Conservation (phyloP, 2,888 invertebrate species). For the Digitonthophagus gazella region DNA sequence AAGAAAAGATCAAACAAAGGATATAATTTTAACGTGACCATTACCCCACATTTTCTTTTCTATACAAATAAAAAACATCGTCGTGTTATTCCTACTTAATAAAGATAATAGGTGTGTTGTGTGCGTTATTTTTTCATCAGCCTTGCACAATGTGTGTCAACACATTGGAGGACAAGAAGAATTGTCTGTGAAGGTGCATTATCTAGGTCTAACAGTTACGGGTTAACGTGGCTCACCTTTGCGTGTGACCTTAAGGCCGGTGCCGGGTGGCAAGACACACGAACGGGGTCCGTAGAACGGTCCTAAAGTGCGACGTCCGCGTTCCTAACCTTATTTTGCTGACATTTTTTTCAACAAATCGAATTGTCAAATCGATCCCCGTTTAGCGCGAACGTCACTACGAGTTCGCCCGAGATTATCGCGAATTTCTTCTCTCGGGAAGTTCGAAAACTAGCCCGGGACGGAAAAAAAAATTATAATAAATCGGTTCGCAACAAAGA, state of each 20-base stretch:
- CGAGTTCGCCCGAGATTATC: background rate
- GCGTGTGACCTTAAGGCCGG: slow-evolving; percentile 39
- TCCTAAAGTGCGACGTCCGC: background rate
- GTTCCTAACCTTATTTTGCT: slow-evolving; percentile 27
- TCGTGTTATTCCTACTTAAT: background rate
- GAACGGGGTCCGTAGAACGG: too few relatives aligned
- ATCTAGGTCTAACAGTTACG: slow-evolving; percentile 28
- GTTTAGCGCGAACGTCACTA: slow-evolving; percentile 19
- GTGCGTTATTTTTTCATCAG: background rate
- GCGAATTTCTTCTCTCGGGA: too few relatives aligned
- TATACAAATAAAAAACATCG: too few relatives aligned
- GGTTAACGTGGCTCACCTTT: slow-evolving; percentile 37
- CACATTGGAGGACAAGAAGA: slow-evolving; percentile 17
- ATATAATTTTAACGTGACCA: background rate
- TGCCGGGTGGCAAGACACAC: slow-evolving; percentile 30
- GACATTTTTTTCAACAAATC: slow-evolving; percentile 24
- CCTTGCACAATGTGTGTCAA: slow-evolving; percentile 24
- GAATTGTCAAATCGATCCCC: slow-evolving; percentile 25
- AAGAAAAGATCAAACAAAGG: background rate
- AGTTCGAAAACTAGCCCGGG: background rate
- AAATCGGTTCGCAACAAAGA: slow-evolving; percentile 25
- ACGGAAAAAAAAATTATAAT: background rate
- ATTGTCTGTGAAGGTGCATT: slow-evolving; percentile 22
- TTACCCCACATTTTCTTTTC: too few relatives aligned
- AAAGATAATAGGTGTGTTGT: background rate